These are phyloP conservation scores for Megalonaias nervosa DNA, from an alignment of 1,140 invertebrate species.

Conservation along the genomic window DNA sequence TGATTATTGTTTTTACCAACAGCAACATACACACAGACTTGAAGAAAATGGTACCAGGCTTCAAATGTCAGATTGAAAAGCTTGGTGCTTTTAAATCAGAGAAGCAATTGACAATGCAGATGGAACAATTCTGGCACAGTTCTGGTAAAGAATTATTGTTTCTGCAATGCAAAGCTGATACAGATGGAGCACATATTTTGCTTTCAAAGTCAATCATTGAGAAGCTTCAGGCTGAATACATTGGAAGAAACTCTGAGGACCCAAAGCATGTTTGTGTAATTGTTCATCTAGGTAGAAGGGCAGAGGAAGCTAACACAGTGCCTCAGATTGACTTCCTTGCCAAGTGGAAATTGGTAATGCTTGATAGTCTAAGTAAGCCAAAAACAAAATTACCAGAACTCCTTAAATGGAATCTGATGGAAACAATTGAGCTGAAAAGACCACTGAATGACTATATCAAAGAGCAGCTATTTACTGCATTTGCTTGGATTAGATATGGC, in stretches of 20 bases:
- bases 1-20: constrained; percentile 16
- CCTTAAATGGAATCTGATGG: not conserved
- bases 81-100: constrained; percentile 24
- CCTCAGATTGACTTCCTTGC: constrained; percentile 45
- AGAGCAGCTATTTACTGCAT: constrained; percentile 48
- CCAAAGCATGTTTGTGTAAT: constrained; percentile 44
- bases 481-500: constrained; percentile 43
- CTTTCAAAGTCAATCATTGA: constrained; percentile 7
- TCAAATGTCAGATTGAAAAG: constrained; percentile 7
- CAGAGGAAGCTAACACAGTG: not conserved
- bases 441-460: constrained; percentile 29
- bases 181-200: not conserved
- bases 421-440: not conserved
- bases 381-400: constrained; percentile 19
- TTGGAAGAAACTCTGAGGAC: not conserved
- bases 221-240: constrained; percentile 10
- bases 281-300: constrained; percentile 37
- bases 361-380: constrained; percentile 39
- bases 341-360: not conserved
- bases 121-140: not conserved
- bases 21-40: not conserved
- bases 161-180: constrained; percentile 12
- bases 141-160: constrained; percentile 6
- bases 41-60: not conserved
- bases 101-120: constrained; percentile 15